Conservation (phyloP, 2,797 vertebrate genomes). For the Mustela erminea region DNA sequence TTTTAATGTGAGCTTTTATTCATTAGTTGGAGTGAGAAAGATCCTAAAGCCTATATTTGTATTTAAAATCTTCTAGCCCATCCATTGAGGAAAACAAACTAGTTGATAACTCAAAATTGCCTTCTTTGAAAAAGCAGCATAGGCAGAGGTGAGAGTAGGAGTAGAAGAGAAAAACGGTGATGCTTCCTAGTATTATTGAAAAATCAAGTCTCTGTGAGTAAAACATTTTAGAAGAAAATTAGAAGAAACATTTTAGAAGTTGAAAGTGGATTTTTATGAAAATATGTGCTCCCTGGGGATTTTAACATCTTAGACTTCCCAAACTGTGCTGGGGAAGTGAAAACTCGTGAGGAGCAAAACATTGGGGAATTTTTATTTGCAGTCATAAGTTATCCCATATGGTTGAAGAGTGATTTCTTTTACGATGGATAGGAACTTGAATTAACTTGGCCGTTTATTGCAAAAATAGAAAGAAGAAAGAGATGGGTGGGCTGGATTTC, state of each 20-base stretch:
- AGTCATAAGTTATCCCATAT: constrained; percentile 76
- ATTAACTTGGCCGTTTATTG: constrained; percentile 62
- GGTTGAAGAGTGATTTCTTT: constrained; percentile 72
- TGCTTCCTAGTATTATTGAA: not conserved
- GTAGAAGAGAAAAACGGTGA: not conserved
- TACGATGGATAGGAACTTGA: constrained; percentile 41
- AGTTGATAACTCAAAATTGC: not conserved
- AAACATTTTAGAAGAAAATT: not conserved
- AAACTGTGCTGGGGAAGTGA: constrained; percentile 58
- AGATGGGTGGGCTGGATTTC: not conserved
- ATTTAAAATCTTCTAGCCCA: not conserved
- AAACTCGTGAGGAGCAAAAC: constrained; percentile 74
- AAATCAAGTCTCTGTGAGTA: constrained; percentile 22
- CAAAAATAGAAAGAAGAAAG: constrained; percentile 6
- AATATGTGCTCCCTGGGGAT: constrained; percentile 21
- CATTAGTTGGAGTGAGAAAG: not conserved
- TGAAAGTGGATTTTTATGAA: constrained; percentile 66
- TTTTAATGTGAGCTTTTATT: not conserved
- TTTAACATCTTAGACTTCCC: constrained; percentile 61
- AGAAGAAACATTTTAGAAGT: constrained; percentile 23
- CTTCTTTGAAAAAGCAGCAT: not conserved
- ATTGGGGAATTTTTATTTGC: constrained; percentile 70
- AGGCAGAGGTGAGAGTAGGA: not conserved
- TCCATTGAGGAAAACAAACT: not conserved
- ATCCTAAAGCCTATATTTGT: not conserved